Evolutionary conservation across 2,113 vertebrate genomes (phyloP).

Genomic region (Larimichthys polyactis): DNA sequence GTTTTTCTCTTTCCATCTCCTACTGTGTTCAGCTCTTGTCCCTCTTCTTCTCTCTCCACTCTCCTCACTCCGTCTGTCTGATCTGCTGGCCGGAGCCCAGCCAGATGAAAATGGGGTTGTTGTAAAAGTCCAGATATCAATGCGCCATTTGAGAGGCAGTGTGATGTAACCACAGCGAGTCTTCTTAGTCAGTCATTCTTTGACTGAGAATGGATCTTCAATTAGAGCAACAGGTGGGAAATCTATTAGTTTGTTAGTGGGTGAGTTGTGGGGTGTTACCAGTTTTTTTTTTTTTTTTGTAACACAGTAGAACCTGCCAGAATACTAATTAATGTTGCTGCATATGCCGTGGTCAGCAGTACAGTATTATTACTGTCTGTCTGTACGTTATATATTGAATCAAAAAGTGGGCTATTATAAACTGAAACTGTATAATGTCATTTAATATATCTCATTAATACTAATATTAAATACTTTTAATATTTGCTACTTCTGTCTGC

Average conservation of each 20-base stretch:
- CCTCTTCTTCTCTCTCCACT: conserved; percentile 36
- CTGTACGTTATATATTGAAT: background rate
- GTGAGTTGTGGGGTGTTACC: background rate
- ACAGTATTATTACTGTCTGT: background rate
- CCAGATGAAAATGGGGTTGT: conserved; percentile 49
- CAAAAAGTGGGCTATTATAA: background rate
- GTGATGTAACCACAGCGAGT: conserved; percentile 21
- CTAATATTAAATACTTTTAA: too few relatives aligned
- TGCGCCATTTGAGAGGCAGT: conserved; percentile 15
- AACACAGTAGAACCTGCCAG: background rate
- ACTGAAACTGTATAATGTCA: background rate
- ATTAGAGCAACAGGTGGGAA: conserved; percentile 47
- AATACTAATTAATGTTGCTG: background rate
- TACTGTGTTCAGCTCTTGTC: conserved; percentile 29
- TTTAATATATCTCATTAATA: background rate
- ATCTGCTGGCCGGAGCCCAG: conserved; percentile 41
- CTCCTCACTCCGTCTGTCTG: conserved; percentile 15
- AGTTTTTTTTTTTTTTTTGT: background rate
- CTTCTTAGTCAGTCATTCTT: conserved; percentile 24
- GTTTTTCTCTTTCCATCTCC: conserved; percentile 55
- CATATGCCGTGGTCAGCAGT: background rate
- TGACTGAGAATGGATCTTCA: conserved; percentile 40
- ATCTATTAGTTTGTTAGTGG: conserved; percentile 37
- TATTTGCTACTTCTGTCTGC: background rate
- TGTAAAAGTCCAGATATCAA: conserved; percentile 42